Conservation (phyloP, 2,888 invertebrate species). For the Tenthredo livida region DNA sequence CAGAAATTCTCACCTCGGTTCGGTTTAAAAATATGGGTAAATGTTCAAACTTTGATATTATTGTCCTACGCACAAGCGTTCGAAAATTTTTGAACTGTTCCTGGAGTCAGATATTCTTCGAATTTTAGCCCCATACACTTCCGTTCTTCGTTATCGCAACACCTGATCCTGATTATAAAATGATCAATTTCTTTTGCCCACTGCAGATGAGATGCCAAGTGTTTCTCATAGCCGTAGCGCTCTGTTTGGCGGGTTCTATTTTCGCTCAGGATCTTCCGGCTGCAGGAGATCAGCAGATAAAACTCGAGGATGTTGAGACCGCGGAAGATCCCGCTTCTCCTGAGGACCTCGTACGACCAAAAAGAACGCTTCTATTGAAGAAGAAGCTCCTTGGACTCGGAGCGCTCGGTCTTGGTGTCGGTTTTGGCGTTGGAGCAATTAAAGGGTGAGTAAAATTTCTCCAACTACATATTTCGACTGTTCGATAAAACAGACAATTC, state of each 20-base stretch:
- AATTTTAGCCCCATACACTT: background rate
- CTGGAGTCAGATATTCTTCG: background rate
- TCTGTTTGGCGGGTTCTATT: slow-evolving; percentile 57
- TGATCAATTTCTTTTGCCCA: slow-evolving; percentile 45
- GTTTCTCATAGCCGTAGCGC: slow-evolving; percentile 56
- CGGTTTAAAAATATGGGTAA: background rate
- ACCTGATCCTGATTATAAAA: background rate
- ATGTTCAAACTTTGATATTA: background rate
- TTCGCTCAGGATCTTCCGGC: slow-evolving; percentile 25
- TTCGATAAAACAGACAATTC: background rate
- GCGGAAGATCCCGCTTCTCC: background rate
- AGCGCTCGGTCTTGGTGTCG: slow-evolving; percentile 51
- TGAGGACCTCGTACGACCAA: slow-evolving; percentile 31
- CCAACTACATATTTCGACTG: background rate
- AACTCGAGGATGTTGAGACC: slow-evolving; percentile 23
- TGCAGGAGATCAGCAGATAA: slow-evolving; percentile 19
- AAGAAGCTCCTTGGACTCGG: slow-evolving; percentile 53
- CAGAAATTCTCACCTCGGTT: background rate
- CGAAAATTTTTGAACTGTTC: background rate
- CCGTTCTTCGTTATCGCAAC: background rate
- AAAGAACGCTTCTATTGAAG: slow-evolving; percentile 52
- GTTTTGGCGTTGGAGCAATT: slow-evolving; percentile 46
- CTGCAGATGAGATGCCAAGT: slow-evolving; percentile 60
- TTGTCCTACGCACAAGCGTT: background rate
- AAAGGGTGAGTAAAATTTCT: slow-evolving; percentile 38